Evolutionary conservation across 2,888 invertebrate genomes (phyloP).

Genomic region (Machimus rusticus): DNA sequence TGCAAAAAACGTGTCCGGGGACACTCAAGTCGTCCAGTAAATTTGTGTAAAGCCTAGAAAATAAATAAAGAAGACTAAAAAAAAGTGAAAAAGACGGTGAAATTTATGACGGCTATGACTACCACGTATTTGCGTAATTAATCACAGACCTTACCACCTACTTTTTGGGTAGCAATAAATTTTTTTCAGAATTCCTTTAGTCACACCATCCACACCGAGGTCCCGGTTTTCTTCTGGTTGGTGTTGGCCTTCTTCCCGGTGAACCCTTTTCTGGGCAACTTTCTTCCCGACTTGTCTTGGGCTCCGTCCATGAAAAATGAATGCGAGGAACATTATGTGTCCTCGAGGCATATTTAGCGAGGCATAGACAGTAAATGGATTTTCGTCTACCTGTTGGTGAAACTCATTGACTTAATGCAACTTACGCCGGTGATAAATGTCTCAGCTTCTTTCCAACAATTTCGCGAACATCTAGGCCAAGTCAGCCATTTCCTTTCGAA

Average conservation of each 20-base stretch:
- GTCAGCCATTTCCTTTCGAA: background rate
- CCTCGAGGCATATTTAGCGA: background rate
- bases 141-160: slow-evolving; percentile 8
- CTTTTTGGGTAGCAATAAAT: slow-evolving; percentile 6
- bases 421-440: slow-evolving; percentile 10
- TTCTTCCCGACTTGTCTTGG: background rate
- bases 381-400: slow-evolving; percentile 13
- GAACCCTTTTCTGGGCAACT: background rate
- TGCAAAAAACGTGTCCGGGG: background rate
- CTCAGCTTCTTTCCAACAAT: background rate
- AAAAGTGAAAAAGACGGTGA: slow-evolving; percentile 7
- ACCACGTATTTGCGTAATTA: slow-evolving; percentile 26
- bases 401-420: slow-evolving; percentile 31
- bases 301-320: background rate
- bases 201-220: background rate
- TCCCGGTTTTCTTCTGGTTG: background rate
- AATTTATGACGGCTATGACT: slow-evolving; percentile 31
- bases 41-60: slow-evolving; percentile 10
- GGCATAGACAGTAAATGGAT: background rate
- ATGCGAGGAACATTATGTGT: background rate
- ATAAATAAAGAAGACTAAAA: background rate
- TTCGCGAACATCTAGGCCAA: background rate
- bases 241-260: background rate
- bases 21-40: background rate
- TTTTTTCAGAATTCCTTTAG: background rate